Base-by-base conservation (phyloP, 1,140 invertebrate species). In the Xylocopa sonorina region DNA sequence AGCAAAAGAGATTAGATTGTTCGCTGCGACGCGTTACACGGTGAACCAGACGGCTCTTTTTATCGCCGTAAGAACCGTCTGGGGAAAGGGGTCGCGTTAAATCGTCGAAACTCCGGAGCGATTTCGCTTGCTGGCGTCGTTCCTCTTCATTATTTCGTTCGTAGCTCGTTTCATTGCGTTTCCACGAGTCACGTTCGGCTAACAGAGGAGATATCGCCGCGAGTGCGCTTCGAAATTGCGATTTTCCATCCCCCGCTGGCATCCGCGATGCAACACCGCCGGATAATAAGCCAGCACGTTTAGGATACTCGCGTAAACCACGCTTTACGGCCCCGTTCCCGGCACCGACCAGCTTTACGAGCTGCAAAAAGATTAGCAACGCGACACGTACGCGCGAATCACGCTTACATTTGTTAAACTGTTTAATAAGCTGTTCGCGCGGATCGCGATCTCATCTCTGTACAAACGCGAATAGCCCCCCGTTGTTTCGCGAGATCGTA, bases 181-280 rank as follows among this genome's bases (percentile, higher is more conserved):
- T 34, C 27, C 41, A 38, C 41, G 69, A 46, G 69, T 34, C 69
- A 60, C 38, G 55, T 72, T 72, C 55, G 69, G 32, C 41, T 32
- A 73, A 60, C 32, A 38, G 14, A 50, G 32, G 27, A 48, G 32
- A 67, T 32, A 50, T 50, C 29, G 46, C 24, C 38, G 24, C 32
- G 68, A 63, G 46, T 24, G 21, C 32, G 16, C 12, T 32, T 21
- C 29, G 43, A 34, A 63, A 63, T 74, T 51, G 71, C 71, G 46
- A 51, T 38, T 27, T 41, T n/a, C 55, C 41, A 7, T 9, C 9
- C 7, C 21, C 46, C 12, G 7, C 29, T 10, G 12, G 9, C 18
- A 18, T 7, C 6, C 10, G n/a, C 4, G 4, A 7, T 14, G 38
- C 41, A 41, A 7, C 27, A 50, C 29, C 48, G 21, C n/a, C n/a